These are phyloP conservation scores for Panurus biarmicus DNA, from an alignment of 2,113 vertebrate genomes.

Conservation along the genomic window DNA sequence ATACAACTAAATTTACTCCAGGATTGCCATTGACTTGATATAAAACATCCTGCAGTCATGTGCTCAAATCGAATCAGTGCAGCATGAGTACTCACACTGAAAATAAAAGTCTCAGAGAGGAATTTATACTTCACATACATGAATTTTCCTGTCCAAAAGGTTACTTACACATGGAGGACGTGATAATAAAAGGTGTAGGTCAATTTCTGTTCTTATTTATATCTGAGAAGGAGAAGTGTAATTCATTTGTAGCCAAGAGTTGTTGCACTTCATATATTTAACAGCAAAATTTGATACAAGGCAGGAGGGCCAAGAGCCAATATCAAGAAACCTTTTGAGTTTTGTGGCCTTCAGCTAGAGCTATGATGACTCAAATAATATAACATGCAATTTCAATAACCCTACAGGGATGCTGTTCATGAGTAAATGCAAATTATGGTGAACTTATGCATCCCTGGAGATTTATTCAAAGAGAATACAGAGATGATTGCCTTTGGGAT, in stretches of 20 bases:
- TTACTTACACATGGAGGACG: background rate
- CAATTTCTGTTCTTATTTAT: background rate
- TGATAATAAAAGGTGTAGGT: background rate
- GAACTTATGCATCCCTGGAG: background rate
- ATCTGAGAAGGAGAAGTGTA: background rate
- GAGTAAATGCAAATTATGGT: conserved; percentile 8
- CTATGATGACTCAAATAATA: conserved; percentile 14
- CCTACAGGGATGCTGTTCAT: background rate
- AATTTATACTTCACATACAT: background rate
- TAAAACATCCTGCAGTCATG: background rate
- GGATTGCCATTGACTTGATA: background rate
- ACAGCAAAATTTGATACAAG: background rate
- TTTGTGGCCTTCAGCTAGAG: conserved; percentile 9
- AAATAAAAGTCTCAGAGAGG: background rate
- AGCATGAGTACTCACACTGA: background rate
- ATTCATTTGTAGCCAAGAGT: background rate
- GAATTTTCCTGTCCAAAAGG: background rate
- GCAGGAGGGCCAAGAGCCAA: background rate
- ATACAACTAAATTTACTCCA: background rate
- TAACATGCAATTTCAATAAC: conserved; percentile 12
- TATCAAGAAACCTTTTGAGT: background rate
- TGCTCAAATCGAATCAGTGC: background rate
- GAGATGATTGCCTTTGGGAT: conserved; percentile 32
- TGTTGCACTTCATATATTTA: background rate
- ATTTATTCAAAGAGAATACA: background rate